Conservation (phyloP, 2,888 invertebrate species). For the Eilema depressum region DNA sequence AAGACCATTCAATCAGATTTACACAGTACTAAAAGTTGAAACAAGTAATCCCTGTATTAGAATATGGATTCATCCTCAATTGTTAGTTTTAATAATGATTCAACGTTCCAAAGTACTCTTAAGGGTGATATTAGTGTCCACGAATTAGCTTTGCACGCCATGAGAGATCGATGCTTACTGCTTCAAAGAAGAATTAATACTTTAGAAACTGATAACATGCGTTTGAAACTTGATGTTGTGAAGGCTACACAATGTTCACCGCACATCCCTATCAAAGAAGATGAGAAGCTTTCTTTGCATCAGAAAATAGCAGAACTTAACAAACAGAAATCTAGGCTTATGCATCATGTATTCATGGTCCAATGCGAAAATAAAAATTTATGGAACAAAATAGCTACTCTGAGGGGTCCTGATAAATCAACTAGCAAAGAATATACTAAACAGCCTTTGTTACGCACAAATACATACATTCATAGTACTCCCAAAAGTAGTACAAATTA, state of each 20-base stretch:
- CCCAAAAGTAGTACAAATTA: constrained; percentile 87
- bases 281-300: constrained; percentile 84
- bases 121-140: constrained; percentile 88
- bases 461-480: constrained; percentile 90
- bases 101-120: constrained; percentile 77
- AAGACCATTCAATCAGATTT: not conserved
- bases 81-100: constrained; percentile 82
- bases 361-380: constrained; percentile 93
- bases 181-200: constrained; percentile 90
- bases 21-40: not conserved
- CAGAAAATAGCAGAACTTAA: constrained; percentile 90
- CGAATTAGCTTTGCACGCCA: constrained; percentile 92
- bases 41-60: not conserved
- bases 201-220: constrained; percentile 92
- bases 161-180: constrained; percentile 93
- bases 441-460: constrained; percentile 76
- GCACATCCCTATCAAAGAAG: constrained; percentile 71
- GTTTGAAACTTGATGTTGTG: constrained; percentile 80
- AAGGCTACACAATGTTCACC: constrained; percentile 65
- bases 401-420: constrained; percentile 68
- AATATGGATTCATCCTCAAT: constrained; percentile 81
- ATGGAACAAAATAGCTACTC: constrained; percentile 91
- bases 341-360: constrained; percentile 93
- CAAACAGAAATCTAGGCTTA: constrained; percentile 92
- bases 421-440: constrained; percentile 63